Evolutionary conservation across 1,140 invertebrate species (phyloP), one percentile per base, ranked within the genome.

Genomic region (Caenorhabditis inopinata): DNA sequence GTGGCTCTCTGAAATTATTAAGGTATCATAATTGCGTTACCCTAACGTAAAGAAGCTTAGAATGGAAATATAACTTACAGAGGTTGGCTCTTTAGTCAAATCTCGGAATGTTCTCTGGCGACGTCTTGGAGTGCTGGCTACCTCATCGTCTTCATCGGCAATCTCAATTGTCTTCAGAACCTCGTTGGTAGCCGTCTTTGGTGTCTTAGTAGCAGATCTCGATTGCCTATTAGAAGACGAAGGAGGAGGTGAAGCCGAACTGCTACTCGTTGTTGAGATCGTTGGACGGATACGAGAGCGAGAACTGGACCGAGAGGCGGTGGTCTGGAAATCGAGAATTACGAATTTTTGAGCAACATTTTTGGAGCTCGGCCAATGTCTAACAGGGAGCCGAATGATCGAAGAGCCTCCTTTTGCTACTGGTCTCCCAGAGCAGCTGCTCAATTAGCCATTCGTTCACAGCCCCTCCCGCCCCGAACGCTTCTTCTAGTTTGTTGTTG

Each of bases 381-480:
- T n/a, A n/a, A n/a, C n/a, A 32, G 12, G 9, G 14, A 58, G 18
- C 6, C 6, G 46, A 48, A 48, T 48, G 49, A 27, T 9, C 2
- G 6, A 58, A 3, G 6, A 9, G 11, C 27, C 51, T 32, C 27
- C 27, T 58, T 9, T 2, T 58, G 12, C n/a, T 32, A 58, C 51
- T 58, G 51, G 25, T 32, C 27, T 58, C 51, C 12, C 6, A 7
- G 27, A 68, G 32, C 58, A 68, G 58, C 58, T 68, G 58, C 58
- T 68, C 58, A 68, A 68, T 68, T 38, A 68, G 58, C 58, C 32
- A 68, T 68, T 68, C 58, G 32, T 42, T 58, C 51, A 58, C 51
- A 58, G 25, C 38, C 14, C 6, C 38, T 42, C 38, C 38, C n/a
- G 18, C 7, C 18, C 7, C 18, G 49, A 51, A 27, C 27, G 51